Conservation (phyloP, 2,888 invertebrate genomes). For the Lypha dubia region DNA sequence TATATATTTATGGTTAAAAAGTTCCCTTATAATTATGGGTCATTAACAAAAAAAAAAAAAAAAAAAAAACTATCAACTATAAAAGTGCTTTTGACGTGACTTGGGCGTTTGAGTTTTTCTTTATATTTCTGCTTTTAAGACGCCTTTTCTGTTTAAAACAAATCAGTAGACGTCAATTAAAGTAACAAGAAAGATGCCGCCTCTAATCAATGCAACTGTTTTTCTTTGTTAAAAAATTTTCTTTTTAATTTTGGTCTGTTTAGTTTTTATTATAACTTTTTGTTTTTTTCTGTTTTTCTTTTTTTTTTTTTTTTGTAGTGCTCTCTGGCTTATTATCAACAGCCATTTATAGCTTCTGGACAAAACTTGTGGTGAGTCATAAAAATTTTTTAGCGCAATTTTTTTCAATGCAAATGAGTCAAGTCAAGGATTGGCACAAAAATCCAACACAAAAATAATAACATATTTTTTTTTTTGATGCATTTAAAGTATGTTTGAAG, state of each 20-base stretch:
- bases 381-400: constrained; percentile 2
- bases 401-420: background rate
- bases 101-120: constrained; percentile 18
- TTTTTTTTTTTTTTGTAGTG: background rate
- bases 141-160: constrained; percentile 22
- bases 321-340: constrained; percentile 13
- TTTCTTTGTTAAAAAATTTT: constrained; percentile 5
- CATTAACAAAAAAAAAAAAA: constrained; percentile 48
- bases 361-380: constrained; percentile 23
- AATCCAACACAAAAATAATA: no score
- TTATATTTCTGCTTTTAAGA: background rate
- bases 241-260: background rate
- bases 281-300: background rate
- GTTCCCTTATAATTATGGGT: constrained; percentile 45
- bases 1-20: constrained; percentile 2
- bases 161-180: background rate
- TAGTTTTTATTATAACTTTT: background rate
- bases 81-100: constrained; percentile 62
- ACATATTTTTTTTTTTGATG: no score
- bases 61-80: constrained; percentile 56
- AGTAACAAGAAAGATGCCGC: constrained; percentile 30
- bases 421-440: no score
- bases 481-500: no score
- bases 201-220: constrained; percentile 61
- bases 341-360: constrained; percentile 25